A percentile compares a stretch with the other conserved stretches of the same genome.
These are phyloP conservation scores for Pygocentrus nattereri DNA, from an alignment of 2,797 vertebrate species.

Conservation along the genomic window DNA sequence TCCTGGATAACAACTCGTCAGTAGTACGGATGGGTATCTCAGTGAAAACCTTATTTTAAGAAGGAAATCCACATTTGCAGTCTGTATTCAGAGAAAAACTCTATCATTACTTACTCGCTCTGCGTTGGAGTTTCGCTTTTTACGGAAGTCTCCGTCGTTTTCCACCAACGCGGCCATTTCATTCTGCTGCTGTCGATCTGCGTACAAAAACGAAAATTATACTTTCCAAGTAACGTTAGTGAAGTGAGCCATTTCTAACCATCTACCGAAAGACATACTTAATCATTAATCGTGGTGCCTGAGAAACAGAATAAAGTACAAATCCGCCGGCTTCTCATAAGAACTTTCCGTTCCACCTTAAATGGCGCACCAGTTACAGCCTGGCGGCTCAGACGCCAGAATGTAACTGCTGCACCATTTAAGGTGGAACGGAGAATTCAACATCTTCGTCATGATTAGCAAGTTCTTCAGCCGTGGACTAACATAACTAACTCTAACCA, in stretches of 20 bases:
- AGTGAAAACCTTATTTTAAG: no score
- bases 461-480: no score
- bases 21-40: no score
- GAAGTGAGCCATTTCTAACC: neutral
- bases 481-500: no score
- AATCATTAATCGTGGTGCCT: neutral
- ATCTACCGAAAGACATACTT: neutral
- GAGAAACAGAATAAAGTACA: neutral
- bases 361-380: neutral
- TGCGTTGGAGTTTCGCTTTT: slow-evolving; percentile 78
- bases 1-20: no score
- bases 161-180: slow-evolving; percentile 81
- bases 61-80: no score
- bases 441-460: neutral
- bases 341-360: neutral
- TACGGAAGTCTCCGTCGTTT: slow-evolving; percentile 77
- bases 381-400: neutral
- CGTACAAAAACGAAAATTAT: slow-evolving; percentile 27
- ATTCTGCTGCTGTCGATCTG: slow-evolving; percentile 74
- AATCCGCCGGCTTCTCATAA: neutral
- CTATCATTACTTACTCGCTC: slow-evolving; percentile 71
- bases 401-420: neutral
- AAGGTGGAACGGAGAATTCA: neutral
- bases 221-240: neutral
- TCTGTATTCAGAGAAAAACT: no score